Evolutionary conservation across 2,113 vertebrate genomes (phyloP).

Genomic region (Pantherophis guttatus): DNA sequence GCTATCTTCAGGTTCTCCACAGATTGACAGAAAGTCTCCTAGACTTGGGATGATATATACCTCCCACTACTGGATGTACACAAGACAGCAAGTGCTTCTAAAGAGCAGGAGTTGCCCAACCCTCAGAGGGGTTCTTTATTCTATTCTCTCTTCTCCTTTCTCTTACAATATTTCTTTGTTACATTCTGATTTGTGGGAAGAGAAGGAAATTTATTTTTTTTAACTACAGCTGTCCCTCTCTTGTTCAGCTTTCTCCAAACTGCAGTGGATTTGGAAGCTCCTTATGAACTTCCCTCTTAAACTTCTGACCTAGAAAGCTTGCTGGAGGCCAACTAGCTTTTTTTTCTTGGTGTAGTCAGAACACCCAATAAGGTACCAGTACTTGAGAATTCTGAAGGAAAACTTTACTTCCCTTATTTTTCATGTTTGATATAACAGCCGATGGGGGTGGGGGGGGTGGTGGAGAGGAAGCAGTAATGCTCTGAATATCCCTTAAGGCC

Average conservation of each 20-base stretch:
- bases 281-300: not conserved
- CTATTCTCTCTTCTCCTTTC: not conserved
- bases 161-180: not conserved
- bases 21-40: not conserved
- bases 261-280: not conserved
- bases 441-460: not conserved
- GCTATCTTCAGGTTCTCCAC: not conserved
- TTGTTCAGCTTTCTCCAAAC: not conserved
- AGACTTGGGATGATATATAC: not conserved
- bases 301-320: not conserved
- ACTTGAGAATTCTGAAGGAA: not conserved
- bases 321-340: not conserved
- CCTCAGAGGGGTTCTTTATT: not conserved
- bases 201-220: not conserved
- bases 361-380: not conserved
- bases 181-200: not conserved
- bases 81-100: not conserved
- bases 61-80: not conserved
- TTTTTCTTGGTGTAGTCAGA: not conserved
- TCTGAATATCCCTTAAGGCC: not conserved
- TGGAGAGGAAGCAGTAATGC: not conserved
- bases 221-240: not conserved
- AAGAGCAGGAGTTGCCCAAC: not conserved
- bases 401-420: not conserved
- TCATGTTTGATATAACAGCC: not conserved